A percentile compares a stretch with the other conserved stretches of the same genome.
Conservation (phyloP, 2,113 vertebrate species). For the Oreochromis niloticus region DNA sequence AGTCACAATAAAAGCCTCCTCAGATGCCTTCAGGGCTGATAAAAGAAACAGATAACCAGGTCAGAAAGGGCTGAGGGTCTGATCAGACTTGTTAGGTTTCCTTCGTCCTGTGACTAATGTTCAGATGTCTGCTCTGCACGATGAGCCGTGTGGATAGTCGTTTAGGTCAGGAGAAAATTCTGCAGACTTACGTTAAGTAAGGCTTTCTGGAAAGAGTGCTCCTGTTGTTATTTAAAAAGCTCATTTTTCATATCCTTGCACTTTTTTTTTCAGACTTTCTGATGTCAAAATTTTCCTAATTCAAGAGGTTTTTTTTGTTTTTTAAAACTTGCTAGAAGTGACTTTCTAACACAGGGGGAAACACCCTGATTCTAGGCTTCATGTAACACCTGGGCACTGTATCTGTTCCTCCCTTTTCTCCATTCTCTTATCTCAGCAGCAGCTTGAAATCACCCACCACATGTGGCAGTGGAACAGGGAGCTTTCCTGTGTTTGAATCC, state of each 20-base stretch:
- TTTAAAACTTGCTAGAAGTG: not conserved
- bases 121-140: conserved; percentile 29
- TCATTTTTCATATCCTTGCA: not conserved
- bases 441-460: not conserved
- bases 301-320: not conserved
- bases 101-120: conserved; percentile 46
- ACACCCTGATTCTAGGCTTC: not conserved
- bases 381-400: not conserved
- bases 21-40: conserved; percentile 22
- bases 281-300: not conserved
- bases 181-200: not conserved
- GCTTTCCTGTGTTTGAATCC: conserved; percentile 23
- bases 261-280: not conserved
- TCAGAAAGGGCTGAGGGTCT: not conserved
- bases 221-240: not conserved
- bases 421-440: conserved; percentile 8
- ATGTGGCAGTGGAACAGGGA: not conserved
- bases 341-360: not conserved
- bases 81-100: conserved; percentile 35
- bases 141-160: not conserved
- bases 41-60: conserved; percentile 15
- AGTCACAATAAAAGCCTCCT: conserved; percentile 7
- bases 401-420: not conserved
- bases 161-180: not conserved
- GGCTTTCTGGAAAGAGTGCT: conserved; percentile 4